Evolutionary conservation across 2,797 vertebrate species (phyloP).

Genomic region (Phalanger gymnotis): DNA sequence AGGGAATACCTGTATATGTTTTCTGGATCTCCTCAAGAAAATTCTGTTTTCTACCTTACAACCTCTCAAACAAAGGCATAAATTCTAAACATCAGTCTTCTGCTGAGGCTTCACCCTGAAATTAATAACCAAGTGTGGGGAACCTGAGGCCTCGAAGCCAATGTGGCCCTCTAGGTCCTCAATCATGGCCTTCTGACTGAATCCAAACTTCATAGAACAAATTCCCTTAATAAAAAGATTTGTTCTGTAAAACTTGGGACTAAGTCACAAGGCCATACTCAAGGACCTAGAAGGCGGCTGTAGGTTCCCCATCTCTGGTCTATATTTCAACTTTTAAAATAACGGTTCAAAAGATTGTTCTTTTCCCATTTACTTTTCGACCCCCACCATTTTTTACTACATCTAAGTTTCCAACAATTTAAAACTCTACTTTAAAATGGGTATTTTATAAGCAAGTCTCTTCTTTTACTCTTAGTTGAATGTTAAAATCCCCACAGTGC

Average conservation of each 20-base stretch:
- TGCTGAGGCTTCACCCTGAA: slow-evolving; percentile 18
- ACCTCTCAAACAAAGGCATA: not conserved
- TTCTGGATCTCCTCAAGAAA: not conserved
- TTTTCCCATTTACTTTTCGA: not conserved
- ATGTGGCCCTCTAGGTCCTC: too few species aligned
- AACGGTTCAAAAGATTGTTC: slow-evolving; percentile 41
- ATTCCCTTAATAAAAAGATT: too few species aligned
- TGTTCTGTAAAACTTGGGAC: too few species aligned
- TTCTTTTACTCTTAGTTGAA: slow-evolving; percentile 10
- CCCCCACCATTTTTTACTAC: slow-evolving; percentile 38
- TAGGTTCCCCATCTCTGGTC: too few species aligned
- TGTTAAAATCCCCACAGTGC: slow-evolving; percentile 25
- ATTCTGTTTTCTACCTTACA: not conserved
- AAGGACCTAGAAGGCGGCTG: too few species aligned
- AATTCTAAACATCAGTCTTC: not conserved
- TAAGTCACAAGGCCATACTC: too few species aligned
- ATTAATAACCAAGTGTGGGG: not conserved
- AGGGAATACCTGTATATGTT: not conserved
- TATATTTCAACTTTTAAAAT: slow-evolving; percentile 45
- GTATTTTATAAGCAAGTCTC: slow-evolving; percentile 21
- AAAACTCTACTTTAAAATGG: slow-evolving; percentile 15
- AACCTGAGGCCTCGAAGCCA: too few species aligned
- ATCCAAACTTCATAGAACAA: too few species aligned
- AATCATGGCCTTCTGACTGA: too few species aligned
- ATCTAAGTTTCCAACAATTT: slow-evolving; percentile 32